A percentile compares a stretch with the other conserved stretches of the same genome.
Evolutionary conservation across 2,888 invertebrate genomes (phyloP).

Genomic region (Merodon equestris): DNA sequence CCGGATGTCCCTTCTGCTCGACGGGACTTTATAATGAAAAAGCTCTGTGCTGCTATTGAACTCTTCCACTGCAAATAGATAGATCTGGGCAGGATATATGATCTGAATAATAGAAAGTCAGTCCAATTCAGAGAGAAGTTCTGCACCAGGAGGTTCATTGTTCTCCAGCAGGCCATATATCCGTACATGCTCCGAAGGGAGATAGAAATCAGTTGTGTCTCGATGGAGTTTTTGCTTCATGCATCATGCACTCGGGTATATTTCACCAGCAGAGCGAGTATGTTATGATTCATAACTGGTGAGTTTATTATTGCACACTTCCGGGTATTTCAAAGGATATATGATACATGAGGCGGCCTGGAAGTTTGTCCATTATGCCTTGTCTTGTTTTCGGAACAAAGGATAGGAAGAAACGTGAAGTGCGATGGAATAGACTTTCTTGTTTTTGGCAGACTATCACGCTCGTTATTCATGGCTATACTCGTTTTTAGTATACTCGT

Average conservation of each 20-base stretch:
- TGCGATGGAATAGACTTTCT: no score
- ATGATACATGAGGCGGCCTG: conserved; percentile 14
- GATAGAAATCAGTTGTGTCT: conserved; percentile 7
- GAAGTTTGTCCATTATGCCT: no score
- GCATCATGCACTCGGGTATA: neutral
- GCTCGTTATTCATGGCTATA: no score
- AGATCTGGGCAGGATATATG: neutral
- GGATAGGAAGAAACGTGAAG: no score
- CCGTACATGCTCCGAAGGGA: neutral
- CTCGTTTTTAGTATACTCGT: no score
- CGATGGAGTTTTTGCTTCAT: conserved; percentile 11
- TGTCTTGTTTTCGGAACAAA: no score
- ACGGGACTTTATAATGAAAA: no score
- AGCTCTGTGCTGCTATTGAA: no score
- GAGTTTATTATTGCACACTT: conserved; percentile 29
- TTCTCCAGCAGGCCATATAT: neutral
- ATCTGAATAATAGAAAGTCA: conserved; percentile 7
- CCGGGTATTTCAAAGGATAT: conserved; percentile 10
- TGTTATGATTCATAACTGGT: conserved; percentile 7
- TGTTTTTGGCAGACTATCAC: no score
- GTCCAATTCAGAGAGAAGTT: neutral
- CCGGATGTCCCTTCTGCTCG: no score
- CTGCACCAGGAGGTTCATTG: conserved; percentile 1
- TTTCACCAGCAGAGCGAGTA: neutral
- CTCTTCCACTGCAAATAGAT: neutral